Base-by-base conservation (phyloP, 2,113 vertebrate genomes). In the Uropsilus gracilis region DNA sequence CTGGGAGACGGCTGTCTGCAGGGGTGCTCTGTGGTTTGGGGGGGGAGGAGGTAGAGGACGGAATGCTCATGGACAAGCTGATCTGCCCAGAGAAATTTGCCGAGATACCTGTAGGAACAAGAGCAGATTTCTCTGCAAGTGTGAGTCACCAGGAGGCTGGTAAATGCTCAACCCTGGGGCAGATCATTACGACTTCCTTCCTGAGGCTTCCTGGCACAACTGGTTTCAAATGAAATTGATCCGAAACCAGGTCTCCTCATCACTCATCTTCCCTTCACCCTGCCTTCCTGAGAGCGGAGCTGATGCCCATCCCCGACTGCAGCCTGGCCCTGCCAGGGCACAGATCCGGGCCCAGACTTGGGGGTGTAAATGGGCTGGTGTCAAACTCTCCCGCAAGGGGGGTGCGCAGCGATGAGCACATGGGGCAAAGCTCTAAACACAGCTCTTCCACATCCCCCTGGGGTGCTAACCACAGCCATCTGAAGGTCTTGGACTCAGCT, bases 131-230 rank as follows among this genome's bases (percentile, higher is more conserved):
- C 69, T 73, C 63, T 71, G 50, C 28, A 78, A 75, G 69, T n/a
- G 0, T 92, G 89, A 96, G 78, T 96, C 94, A 96, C 26, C 32
- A 44, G 42, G 12, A 78, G 18, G 55, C 78, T 78, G 64, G 64
- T 64, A 59, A 91, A 64, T 1, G 8, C 64, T 68, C 68, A 87
- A 64, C 86, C 89, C 78, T 14, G 24, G 46, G 91, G 94, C 89
- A 69, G 30, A 86, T 30, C 57, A 87, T 84, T 89, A 80, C 66
- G 55, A 34, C 50, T 92, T 96, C 96, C 75, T 84, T 69, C 86
- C 80, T 37, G 66, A 64, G 11, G 80, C 89, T 95, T 97, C 93
- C 94, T 94, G 95, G 93, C 59, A 96, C 64, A 55, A 77, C 61
- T 32, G 42, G 68, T 83, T 96, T 95, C 91, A 73, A 84, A 63